phyloP scores from a whole-genome alignment of 1,140 invertebrate species.

The Gonatopus flavifemur region DNA sequence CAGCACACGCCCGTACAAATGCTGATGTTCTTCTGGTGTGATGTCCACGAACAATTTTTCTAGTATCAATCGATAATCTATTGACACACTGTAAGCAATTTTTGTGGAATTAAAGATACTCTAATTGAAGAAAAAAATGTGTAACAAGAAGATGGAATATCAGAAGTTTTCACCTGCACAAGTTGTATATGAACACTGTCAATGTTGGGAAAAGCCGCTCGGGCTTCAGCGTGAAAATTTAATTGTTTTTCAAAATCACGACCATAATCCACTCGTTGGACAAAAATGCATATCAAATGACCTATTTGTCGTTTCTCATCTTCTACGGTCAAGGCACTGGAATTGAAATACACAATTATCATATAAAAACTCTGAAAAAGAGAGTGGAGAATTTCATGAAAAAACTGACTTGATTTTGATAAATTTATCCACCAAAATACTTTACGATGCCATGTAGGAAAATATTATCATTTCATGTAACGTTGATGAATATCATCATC shows the following conservation, averaged over 20 bases:
- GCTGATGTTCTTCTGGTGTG: slow-evolving; percentile 80
- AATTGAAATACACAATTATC: no score
- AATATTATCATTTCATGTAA: no score
- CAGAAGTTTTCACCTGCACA: slow-evolving; percentile 66
- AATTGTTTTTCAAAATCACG: slow-evolving; percentile 88
- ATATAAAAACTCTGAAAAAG: no score
- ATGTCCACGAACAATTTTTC: slow-evolving; percentile 72
- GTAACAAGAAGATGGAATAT: neutral
- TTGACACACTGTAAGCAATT: slow-evolving; percentile 78
- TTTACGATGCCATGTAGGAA: no score
- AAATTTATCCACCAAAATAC: no score
- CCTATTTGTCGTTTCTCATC: slow-evolving; percentile 89
- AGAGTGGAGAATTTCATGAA: no score
- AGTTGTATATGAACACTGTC: slow-evolving; percentile 83
- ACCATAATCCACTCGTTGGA: slow-evolving; percentile 79
- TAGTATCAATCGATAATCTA: slow-evolving; percentile 73
- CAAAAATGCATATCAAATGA: slow-evolving; percentile 77
- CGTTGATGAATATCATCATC: no score
- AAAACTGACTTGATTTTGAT: no score
- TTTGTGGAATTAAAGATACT: slow-evolving; percentile 6
- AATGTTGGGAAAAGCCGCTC: slow-evolving; percentile 86
- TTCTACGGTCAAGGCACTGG: slow-evolving; percentile 86
- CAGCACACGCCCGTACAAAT: slow-evolving; percentile 91
- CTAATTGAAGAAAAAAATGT: slow-evolving; percentile 2
- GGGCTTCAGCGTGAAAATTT: slow-evolving; percentile 89